Conservation (phyloP, 2,888 invertebrate species). For the Microctonus brassicae region DNA sequence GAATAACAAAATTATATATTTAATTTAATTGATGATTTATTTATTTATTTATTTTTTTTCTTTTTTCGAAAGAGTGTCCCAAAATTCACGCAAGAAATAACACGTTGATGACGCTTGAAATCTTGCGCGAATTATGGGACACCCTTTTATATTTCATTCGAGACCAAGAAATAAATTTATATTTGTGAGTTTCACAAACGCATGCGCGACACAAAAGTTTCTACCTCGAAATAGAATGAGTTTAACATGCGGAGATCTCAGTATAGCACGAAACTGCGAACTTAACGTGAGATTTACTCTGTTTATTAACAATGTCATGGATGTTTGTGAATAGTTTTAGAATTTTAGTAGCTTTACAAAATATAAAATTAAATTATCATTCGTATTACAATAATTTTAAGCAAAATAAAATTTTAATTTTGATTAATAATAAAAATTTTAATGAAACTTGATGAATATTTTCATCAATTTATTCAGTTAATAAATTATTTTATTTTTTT, state of each 20-base stretch:
- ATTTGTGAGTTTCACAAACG: slow-evolving; percentile 42
- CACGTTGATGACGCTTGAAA: too few relatives aligned
- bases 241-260: slow-evolving; percentile 45
- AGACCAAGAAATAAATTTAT: neutral
- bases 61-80: too few relatives aligned
- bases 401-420: neutral
- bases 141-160: neutral
- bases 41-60: too few relatives aligned
- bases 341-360: neutral
- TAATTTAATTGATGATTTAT: too few relatives aligned
- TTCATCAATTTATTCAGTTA: neutral
- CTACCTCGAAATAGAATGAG: slow-evolving; percentile 48
- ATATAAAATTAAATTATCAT: neutral
- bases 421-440: slow-evolving; percentile 1
- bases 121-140: too few relatives aligned
- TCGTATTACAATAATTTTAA: neutral
- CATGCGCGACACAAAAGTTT: slow-evolving; percentile 52
- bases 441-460: neutral
- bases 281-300: slow-evolving; percentile 42
- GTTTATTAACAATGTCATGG: slow-evolving; percentile 20
- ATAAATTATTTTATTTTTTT: neutral
- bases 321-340: neutral
- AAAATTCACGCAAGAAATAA: too few relatives aligned
- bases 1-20: too few relatives aligned
- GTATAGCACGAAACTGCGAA: slow-evolving; percentile 56